Evolutionary conservation across 1,140 invertebrate species (phyloP), one percentile per base, ranked within the genome.

Genomic region (Acromyrmex heyeri): DNA sequence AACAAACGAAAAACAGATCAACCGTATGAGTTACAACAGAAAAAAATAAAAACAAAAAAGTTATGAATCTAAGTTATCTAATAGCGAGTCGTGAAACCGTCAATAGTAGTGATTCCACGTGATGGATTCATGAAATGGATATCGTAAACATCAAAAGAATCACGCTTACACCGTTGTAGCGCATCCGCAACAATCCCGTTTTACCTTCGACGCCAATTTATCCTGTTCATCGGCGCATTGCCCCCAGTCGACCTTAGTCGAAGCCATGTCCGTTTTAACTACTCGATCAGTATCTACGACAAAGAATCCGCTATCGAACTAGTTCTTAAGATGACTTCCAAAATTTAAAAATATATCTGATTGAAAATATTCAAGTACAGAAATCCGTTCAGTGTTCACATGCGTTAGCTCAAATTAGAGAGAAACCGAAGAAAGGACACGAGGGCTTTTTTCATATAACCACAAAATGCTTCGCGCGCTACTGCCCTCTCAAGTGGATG

Each of bases 141-240:
- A 16, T 75, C 21, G 3, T 27, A 77, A 57, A 44, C 57, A 27
- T 44, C 2, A 10, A 76, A 27, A 44, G 21, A 5, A 18, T 27
- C 8, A n/a, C 10, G 44, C 30, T 76, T 18, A 4, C 7, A 57
- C 4, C 27, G 18, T 7, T 16, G 76, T 21, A 38, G 27, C 12
- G 48, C 34, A 24, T 34, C n/a, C 34, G 24, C 34, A 16, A 24
- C 2, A 69, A 55, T 18, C 30, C 8, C 16, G 0, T 21, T 34
- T 92, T 93, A 95, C 94, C 92, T 95, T 92, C 12, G 92, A 90
- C 18, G 95, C 88, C 21, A 95, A 85, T 86, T 94, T 94, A 61
- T 96, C 96, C 73, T 95, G 95, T 78, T 96, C 95, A 6, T 95
- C 94, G 0, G 94, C 94, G 88, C 91, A 95, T 88, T 95, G 95